Evolutionary conservation across 2,888 invertebrate genomes (phyloP), one percentile per base, ranked within the genome.

Genomic region (Saturnia pavonia): DNA sequence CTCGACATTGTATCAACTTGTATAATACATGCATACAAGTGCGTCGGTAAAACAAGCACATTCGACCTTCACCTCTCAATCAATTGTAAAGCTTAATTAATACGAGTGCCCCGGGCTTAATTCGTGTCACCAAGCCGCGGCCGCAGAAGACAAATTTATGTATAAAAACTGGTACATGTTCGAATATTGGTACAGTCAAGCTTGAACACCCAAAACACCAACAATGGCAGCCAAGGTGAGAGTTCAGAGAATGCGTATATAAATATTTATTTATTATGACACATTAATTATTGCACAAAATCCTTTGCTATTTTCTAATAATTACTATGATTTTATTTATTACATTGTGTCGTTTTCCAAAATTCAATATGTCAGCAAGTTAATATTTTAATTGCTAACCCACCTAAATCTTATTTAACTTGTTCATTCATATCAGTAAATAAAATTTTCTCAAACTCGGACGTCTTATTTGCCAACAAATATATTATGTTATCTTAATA

Each of bases 181-280:
- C 78, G 70, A 74, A 69, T 77, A 76, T 76, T 79, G 77, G 77
- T 84, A 89, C 85, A 92, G 87, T 91, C 82, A 75, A 81, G 74
- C 74, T 75, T 77, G 77, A 82, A 86, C 81, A 83, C 77, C 74
- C 82, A 80, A 78, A 86, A 76, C 77, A 85, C 69, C 78, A 83
- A 91, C 87, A 89, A 91, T 91, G 91, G 90, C 87, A 80, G 88
- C 90, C 82, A 91, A 91, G 88, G 91, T 87, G 75, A 77, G 81
- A 73, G 69, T 16, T 43, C 25, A 19, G 57, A 68, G 25, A 68
- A 60, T 68, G 51, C 45, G 54, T 54, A 9, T 63, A 57, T 54
- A 70, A 72, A 57, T 43, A 2, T 42, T 66, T 43, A 51, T 14
- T 51, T 51, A 9, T 0, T 51, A 51, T 51, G n/a, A 51, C n/a